These are phyloP conservation scores for Ichneumoninae sp. DNA, from an alignment of 2,888 invertebrate genomes.

Conservation along the genomic window DNA sequence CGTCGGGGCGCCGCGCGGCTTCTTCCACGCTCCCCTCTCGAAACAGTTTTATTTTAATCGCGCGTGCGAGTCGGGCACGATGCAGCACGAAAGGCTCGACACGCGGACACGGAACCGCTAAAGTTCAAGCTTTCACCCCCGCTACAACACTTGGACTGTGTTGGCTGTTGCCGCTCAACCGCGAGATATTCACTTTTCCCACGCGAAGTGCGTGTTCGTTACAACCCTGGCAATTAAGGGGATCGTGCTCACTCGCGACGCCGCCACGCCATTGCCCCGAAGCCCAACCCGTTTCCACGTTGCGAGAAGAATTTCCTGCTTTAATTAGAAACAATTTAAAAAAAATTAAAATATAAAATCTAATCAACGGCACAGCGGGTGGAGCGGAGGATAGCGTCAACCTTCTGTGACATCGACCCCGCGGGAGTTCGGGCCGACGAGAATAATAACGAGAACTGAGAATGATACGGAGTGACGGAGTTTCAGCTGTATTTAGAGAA, in stretches of 20 bases:
- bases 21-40: conserved; percentile 9
- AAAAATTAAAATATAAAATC: conserved; percentile 17
- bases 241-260: conserved; percentile 26
- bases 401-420: neutral
- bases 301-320: conserved; percentile 8
- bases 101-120: conserved; percentile 62
- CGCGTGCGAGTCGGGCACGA: conserved; percentile 46
- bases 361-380: neutral
- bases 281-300: neutral
- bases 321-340: conserved; percentile 19
- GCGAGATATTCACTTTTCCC: conserved; percentile 66
- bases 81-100: conserved; percentile 54
- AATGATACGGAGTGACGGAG: neutral
- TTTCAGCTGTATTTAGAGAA: neutral
- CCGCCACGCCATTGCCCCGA: neutral
- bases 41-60: conserved; percentile 63
- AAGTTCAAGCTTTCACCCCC: conserved; percentile 55
- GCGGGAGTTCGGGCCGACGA: neutral
- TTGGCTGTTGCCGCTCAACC: conserved; percentile 49
- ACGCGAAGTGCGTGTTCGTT: conserved; percentile 66
- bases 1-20: conserved; percentile 38
- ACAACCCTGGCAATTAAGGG: conserved; percentile 62
- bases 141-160: conserved; percentile 35
- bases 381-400: neutral
- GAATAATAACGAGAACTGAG: neutral